Evolutionary conservation across 2,888 invertebrate genomes (phyloP).

Genomic region (Drosophila parthenogenetica): DNA sequence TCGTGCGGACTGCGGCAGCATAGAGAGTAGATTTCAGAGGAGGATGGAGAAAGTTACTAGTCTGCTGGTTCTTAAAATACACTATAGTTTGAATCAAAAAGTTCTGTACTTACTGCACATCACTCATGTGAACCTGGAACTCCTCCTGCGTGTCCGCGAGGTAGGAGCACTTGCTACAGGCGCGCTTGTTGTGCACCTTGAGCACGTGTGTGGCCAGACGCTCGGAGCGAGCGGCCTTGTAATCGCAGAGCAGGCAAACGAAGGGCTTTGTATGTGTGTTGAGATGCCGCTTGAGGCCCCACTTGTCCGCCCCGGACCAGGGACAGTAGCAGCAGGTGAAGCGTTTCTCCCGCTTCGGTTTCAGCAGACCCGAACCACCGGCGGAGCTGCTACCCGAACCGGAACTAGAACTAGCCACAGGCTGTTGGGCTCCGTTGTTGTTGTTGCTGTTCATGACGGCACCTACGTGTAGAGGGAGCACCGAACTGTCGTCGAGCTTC

Average conservation of each 20-base stretch:
- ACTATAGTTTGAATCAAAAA: too few species aligned
- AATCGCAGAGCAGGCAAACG: constrained; percentile 95
- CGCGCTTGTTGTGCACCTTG: constrained; percentile 96
- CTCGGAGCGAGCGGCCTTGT: constrained; percentile 96
- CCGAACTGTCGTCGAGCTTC: constrained; percentile 81
- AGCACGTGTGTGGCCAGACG: constrained; percentile 94
- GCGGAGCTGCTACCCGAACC: constrained; percentile 66
- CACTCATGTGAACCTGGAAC: constrained; percentile 91
- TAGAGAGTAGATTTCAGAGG: background rate
- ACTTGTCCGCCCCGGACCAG: constrained; percentile 97
- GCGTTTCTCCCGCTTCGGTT: constrained; percentile 88
- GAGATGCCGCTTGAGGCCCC: constrained; percentile 96
- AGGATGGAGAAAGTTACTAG: background rate
- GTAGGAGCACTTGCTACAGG: constrained; percentile 95
- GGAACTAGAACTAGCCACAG: constrained; percentile 73
- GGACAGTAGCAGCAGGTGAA: constrained; percentile 96
- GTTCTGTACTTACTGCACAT: constrained; percentile 88
- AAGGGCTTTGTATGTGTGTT: constrained; percentile 97
- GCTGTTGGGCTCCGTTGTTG: constrained; percentile 50
- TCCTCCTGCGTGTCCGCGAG: constrained; percentile 93
- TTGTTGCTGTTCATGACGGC: constrained; percentile 57
- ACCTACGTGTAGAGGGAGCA: constrained; percentile 65
- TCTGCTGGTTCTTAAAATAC: too few species aligned
- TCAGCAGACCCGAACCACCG: constrained; percentile 70
- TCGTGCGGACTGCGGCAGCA: constrained; percentile 81